These are phyloP conservation scores for Monochamus saltuarius DNA, from an alignment of 1,140 invertebrate genomes.

Conservation along the genomic window DNA sequence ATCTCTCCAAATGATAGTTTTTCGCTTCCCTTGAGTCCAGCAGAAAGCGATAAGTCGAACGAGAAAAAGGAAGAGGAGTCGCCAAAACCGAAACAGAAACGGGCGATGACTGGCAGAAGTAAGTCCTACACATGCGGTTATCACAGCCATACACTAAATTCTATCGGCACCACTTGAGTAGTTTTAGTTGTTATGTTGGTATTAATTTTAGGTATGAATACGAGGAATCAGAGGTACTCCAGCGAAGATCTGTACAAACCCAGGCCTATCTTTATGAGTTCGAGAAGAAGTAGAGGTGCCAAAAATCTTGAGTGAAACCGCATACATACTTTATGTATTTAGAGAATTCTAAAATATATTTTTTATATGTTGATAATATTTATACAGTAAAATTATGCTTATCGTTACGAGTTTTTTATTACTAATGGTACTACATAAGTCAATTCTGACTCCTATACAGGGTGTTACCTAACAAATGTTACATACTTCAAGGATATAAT, in stretches of 20 bases:
- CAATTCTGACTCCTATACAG: too few species aligned
- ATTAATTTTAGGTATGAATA: slow-evolving; percentile 14
- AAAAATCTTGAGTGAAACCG: slow-evolving; percentile 15
- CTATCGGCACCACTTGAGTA: background rate
- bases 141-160: too few species aligned
- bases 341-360: too few species aligned
- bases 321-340: too few species aligned
- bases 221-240: slow-evolving; percentile 58
- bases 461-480: too few species aligned
- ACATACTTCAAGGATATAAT: too few species aligned
- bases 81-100: slow-evolving; percentile 27
- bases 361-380: too few species aligned
- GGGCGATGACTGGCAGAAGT: slow-evolving; percentile 16
- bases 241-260: slow-evolving; percentile 71
- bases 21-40: slow-evolving; percentile 39
- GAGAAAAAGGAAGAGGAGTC: slow-evolving; percentile 35
- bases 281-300: slow-evolving; percentile 36
- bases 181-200: slow-evolving; percentile 2
- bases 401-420: background rate
- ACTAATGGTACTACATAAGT: background rate
- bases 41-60: slow-evolving; percentile 41
- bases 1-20: slow-evolving; percentile 32
- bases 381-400: too few species aligned
- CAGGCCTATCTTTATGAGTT: slow-evolving; percentile 53
- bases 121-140: slow-evolving; percentile 7